A percentile compares a stretch with the other conserved stretches of the same genome.
Evolutionary conservation across 2,888 invertebrate genomes (phyloP).

Genomic region (Brachyptera risi): DNA sequence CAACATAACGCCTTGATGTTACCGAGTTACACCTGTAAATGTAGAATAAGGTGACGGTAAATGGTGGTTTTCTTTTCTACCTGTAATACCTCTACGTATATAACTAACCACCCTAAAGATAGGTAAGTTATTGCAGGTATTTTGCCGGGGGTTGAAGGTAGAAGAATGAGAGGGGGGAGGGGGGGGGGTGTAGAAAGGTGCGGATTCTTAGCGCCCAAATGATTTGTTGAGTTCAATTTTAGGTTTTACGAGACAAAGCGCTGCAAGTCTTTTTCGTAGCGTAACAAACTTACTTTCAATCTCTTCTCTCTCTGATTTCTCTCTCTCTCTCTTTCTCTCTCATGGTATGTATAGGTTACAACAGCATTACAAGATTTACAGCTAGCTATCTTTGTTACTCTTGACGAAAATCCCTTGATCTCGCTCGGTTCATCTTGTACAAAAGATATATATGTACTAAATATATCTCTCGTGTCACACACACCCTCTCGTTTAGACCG

Average conservation of each 20-base stretch:
- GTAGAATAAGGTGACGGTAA: no score
- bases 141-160: neutral
- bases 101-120: neutral
- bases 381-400: neutral
- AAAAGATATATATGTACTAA: neutral
- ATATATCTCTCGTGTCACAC: constrained; percentile 4
- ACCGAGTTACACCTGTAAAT: no score
- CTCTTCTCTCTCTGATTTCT: no score
- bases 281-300: no score
- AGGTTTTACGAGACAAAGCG: neutral
- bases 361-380: neutral
- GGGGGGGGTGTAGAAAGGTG: no score
- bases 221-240: neutral
- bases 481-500: constrained; percentile 4
- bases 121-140: neutral
- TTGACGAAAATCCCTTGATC: neutral
- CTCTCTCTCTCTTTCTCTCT: no score
- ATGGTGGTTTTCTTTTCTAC: no score
- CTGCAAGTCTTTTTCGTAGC: no score
- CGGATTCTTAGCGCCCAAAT: neutral
- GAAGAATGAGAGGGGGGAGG: no score
- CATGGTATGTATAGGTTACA: no score
- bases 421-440: neutral
- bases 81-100: no score
- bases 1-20: no score